Conservation (phyloP, 1,140 invertebrate genomes). For the Nephila pilipes region DNA sequence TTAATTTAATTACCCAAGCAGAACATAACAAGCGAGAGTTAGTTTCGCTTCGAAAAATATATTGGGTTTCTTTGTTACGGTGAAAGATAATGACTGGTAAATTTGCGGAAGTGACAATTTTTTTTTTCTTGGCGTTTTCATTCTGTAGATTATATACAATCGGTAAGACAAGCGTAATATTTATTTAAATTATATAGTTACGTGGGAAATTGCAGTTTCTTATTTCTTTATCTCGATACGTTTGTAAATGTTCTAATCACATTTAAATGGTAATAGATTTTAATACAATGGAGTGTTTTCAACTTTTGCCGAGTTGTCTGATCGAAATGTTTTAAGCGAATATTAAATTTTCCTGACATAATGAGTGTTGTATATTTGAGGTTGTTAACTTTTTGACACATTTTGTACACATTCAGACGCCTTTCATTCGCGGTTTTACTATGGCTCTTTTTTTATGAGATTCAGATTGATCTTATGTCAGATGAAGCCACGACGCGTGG, state of each 20-base stretch:
- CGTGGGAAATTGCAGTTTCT: background rate
- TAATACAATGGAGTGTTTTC: too few relatives aligned
- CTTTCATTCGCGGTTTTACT: too few relatives aligned
- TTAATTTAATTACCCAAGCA: background rate
- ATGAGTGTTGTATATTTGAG: too few relatives aligned
- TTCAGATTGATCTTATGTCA: too few relatives aligned
- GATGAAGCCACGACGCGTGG: too few relatives aligned
- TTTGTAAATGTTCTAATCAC: background rate
- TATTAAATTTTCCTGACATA: too few relatives aligned
- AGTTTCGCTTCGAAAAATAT: background rate
- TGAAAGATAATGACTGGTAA: background rate
- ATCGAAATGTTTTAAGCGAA: too few relatives aligned
- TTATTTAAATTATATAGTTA: background rate
- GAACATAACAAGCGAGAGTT: background rate
- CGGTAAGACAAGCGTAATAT: background rate
- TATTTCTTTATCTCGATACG: background rate
- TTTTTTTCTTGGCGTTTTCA: background rate
- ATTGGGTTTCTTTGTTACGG: background rate
- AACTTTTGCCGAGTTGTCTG: too few relatives aligned
- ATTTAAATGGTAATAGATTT: background rate
- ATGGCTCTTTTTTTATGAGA: too few relatives aligned
- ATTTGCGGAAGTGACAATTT: slow-evolving; percentile 4
- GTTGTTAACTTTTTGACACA: too few relatives aligned
- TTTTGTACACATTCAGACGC: too few relatives aligned
- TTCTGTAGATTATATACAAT: background rate